phyloP scores from a whole-genome alignment of 2,888 invertebrate genomes.

The Drosophila aldrichi region DNA sequence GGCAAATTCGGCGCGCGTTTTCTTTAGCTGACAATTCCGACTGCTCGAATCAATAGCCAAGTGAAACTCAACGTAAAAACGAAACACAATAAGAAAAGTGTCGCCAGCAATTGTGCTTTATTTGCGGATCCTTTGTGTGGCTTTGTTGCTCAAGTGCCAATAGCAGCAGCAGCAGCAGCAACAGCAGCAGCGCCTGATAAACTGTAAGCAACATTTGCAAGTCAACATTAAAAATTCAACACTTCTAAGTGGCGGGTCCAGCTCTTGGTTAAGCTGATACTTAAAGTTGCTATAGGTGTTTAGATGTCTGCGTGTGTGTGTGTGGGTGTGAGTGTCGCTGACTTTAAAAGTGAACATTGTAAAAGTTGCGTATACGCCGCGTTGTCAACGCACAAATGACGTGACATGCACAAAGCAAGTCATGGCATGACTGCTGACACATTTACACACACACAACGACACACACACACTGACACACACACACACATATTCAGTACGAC shows the following conservation, averaged over 20 bases:
- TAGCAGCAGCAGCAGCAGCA: conserved; percentile 3
- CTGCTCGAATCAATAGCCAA: conserved; percentile 46
- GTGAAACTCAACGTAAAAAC: conserved; percentile 20
- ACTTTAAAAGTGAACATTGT: conserved; percentile 17
- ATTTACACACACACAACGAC: conserved; percentile 14
- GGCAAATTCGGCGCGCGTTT: conserved; percentile 58
- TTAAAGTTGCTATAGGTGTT: conserved; percentile 7
- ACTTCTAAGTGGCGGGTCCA: conserved; percentile 53
- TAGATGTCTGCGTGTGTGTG: background rate
- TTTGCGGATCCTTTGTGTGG: conserved; percentile 10
- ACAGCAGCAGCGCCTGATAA: conserved; percentile 14
- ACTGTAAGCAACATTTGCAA: conserved; percentile 48
- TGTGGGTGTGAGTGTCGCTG: background rate
- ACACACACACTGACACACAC: background rate
- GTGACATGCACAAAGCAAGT: conserved; percentile 17
- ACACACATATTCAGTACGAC: background rate
- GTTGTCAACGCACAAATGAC: conserved; percentile 31
- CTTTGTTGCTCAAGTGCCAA: conserved; percentile 33
- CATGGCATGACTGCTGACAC: conserved; percentile 37
- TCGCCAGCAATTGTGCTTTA: conserved; percentile 29
- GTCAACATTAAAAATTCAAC: conserved; percentile 68
- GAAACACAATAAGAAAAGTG: conserved; percentile 23
- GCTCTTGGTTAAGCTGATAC: conserved; percentile 33
- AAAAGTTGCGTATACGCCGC: conserved; percentile 63
- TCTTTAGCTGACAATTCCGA: conserved; percentile 53